Conservation (phyloP, 2,888 invertebrate species). For the Tenthredo mesomela region DNA sequence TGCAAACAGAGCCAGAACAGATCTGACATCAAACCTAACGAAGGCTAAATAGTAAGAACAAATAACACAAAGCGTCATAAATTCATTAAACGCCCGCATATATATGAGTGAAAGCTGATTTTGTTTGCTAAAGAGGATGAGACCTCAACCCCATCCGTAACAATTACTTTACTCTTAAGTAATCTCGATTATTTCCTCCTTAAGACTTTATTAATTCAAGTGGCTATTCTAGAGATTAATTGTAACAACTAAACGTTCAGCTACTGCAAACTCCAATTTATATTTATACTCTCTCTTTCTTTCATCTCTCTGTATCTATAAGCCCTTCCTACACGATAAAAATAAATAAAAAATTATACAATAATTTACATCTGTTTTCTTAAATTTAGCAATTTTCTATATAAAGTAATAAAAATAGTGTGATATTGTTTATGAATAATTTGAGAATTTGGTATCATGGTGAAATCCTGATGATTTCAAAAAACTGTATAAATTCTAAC, state of each 20-base stretch:
- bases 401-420: neutral
- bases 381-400: neutral
- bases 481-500: too few relatives aligned
- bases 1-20: slow-evolving; percentile 35
- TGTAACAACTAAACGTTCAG: slow-evolving; percentile 21
- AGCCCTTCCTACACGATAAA: neutral
- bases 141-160: slow-evolving; percentile 20
- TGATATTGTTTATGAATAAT: neutral
- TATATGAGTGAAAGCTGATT: slow-evolving; percentile 56
- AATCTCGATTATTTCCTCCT: slow-evolving; percentile 47
- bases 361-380: too few relatives aligned
- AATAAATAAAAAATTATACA: neutral
- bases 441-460: neutral
- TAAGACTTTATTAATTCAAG: slow-evolving; percentile 44
- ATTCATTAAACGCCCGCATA: slow-evolving; percentile 63
- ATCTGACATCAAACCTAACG: slow-evolving; percentile 60
- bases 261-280: slow-evolving; percentile 35
- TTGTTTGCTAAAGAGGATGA: slow-evolving; percentile 49
- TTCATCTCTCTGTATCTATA: neutral
- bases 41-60: slow-evolving; percentile 57
- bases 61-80: slow-evolving; percentile 61
- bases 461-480: neutral
- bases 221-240: slow-evolving; percentile 2
- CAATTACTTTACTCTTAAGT: slow-evolving; percentile 1
- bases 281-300: neutral